Conservation (phyloP, 2,888 invertebrate genomes). For the Lasiommata megera region DNA sequence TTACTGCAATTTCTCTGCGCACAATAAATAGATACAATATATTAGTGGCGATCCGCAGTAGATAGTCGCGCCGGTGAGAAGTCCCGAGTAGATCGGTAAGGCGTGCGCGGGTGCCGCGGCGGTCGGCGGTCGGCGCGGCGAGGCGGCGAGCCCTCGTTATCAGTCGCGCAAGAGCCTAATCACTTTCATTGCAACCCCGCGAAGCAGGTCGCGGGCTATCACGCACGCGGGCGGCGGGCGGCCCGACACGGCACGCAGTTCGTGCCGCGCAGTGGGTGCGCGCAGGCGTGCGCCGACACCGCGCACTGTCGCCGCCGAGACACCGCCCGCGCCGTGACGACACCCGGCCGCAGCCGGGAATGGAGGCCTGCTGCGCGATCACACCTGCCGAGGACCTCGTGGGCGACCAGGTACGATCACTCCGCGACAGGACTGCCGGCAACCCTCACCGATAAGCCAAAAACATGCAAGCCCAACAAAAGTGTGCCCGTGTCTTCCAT, state of each 20-base stretch:
- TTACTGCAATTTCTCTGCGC: neutral
- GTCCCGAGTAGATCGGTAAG: neutral
- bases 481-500: conserved; percentile 24
- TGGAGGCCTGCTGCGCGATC: conserved; percentile 76
- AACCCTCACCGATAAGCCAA: neutral
- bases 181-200: conserved; percentile 77
- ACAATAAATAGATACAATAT: conserved; percentile 4
- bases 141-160: conserved; percentile 61
- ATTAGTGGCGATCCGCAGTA: neutral
- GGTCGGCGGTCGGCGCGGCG: no score
- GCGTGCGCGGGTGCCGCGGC: neutral
- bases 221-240: conserved; percentile 42
- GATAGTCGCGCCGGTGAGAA: neutral
- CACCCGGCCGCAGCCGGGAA: conserved; percentile 68
- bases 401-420: conserved; percentile 73
- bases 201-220: conserved; percentile 66
- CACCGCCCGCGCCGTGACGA: conserved; percentile 39
- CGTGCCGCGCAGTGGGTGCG: conserved; percentile 44
- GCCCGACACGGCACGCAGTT: conserved; percentile 36
- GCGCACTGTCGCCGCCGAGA: conserved; percentile 30
- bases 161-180: conserved; percentile 72
- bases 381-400: conserved; percentile 73
- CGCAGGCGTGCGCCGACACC: conserved; percentile 41
- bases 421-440: conserved; percentile 8
- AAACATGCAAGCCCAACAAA: conserved; percentile 17